Percentiles rank a stretch among this genome's conserved stretches.
phyloP scores from a whole-genome alignment of 2,888 invertebrate species.

The Caenorhabditis macrosperma region DNA sequence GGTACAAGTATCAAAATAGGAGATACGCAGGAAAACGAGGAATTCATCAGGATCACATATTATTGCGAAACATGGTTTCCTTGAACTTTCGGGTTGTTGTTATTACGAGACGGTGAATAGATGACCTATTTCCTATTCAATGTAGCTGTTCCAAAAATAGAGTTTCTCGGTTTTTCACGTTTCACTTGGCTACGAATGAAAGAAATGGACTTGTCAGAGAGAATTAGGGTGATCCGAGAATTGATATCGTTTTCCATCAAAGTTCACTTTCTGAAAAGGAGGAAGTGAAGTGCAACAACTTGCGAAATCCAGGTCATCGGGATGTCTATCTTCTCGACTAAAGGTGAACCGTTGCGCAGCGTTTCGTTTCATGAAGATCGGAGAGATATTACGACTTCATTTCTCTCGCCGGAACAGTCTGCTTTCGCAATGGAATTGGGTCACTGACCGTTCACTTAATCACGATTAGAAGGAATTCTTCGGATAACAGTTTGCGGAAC shows the following conservation, averaged over 20 bases:
- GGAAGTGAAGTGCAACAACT: slow-evolving; percentile 30
- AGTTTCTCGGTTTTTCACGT: too few species aligned
- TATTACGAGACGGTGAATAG: too few species aligned
- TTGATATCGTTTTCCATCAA: not conserved
- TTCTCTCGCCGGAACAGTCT: slow-evolving; percentile 28
- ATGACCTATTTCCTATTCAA: too few species aligned
- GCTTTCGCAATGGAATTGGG: slow-evolving; percentile 45
- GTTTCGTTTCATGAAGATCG: slow-evolving; percentile 22
- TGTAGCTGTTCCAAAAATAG: too few species aligned
- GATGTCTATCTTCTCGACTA: slow-evolving; percentile 34
- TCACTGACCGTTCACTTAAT: not conserved
- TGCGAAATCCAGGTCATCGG: slow-evolving; percentile 40
- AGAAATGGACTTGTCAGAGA: too few species aligned
- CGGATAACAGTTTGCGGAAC: slow-evolving; percentile 31
- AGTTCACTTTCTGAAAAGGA: not conserved
- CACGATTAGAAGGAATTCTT: slow-evolving; percentile 9
- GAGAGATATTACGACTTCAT: slow-evolving; percentile 29
- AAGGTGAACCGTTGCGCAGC: slow-evolving; percentile 41
- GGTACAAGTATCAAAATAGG: too few species aligned
- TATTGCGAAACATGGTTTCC: too few species aligned
- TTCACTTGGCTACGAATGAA: too few species aligned
- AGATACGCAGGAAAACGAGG: too few species aligned
- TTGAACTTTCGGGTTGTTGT: too few species aligned
- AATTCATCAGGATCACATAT: too few species aligned
- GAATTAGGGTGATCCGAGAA: too few species aligned